phyloP scores from a whole-genome alignment of 1,140 invertebrate species.

The Prorops nasuta region DNA sequence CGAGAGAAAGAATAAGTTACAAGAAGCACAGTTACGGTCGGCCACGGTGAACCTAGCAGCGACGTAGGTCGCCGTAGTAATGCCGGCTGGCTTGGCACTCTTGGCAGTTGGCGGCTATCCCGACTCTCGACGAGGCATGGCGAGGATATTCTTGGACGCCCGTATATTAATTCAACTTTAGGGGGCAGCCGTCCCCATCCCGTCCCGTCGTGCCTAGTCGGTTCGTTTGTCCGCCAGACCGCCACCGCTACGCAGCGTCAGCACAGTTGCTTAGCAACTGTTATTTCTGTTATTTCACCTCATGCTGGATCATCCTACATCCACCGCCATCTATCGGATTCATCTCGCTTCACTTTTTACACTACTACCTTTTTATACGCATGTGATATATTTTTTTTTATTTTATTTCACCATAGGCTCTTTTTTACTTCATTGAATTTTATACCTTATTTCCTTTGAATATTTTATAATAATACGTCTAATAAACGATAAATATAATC shows the following conservation, averaged over 20 bases:
- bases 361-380: no score
- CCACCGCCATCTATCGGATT: no score
- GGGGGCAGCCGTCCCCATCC: slow-evolving; percentile 17
- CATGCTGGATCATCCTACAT: no score
- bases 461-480: no score
- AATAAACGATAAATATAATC: no score
- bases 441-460: no score
- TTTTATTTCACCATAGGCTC: no score
- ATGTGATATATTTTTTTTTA: no score
- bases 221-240: slow-evolving; percentile 7
- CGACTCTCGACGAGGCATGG: slow-evolving; percentile 5
- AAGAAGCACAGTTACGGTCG: not conserved
- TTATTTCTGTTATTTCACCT: no score
- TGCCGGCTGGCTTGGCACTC: slow-evolving; percentile 12
- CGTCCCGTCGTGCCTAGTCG: not conserved
- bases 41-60: slow-evolving; percentile 9
- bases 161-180: slow-evolving; percentile 37
- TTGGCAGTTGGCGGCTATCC: slow-evolving; percentile 10
- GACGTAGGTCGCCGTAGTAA: slow-evolving; percentile 15
- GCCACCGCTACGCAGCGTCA: slow-evolving; percentile 19
- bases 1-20: not conserved
- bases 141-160: slow-evolving; percentile 36
- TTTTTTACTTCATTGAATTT: no score
- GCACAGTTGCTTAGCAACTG: slow-evolving; percentile 29
- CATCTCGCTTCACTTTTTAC: no score